A percentile compares a stretch with the other conserved stretches of the same genome.
Conservation (phyloP, 2,888 invertebrate species). For the Ecliptopera silaceata region DNA sequence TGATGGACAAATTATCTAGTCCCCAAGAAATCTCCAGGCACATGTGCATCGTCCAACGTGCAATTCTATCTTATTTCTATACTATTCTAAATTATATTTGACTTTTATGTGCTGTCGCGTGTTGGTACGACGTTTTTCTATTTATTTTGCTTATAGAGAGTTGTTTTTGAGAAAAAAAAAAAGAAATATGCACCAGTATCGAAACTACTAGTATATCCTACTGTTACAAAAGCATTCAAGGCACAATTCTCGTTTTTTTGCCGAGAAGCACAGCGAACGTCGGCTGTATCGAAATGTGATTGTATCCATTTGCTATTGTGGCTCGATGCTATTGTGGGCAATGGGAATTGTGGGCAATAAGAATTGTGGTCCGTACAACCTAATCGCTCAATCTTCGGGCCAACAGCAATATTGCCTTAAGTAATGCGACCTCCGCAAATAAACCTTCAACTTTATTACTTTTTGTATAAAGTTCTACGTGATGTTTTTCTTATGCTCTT, state of each 20-base stretch:
- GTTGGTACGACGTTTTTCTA: too few species aligned
- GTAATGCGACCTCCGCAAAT: slow-evolving; percentile 37
- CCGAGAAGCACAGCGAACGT: slow-evolving; percentile 9
- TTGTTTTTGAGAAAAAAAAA: too few species aligned
- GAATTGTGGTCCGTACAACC: slow-evolving; percentile 35
- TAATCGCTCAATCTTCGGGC: slow-evolving; percentile 36
- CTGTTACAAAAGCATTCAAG: slow-evolving; percentile 15
- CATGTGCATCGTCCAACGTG: too few species aligned
- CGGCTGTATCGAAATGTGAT: slow-evolving; percentile 38
- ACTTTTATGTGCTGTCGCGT: too few species aligned
- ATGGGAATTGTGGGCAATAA: slow-evolving; percentile 37
- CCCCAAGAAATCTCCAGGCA: too few species aligned
- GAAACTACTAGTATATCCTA: neutral
- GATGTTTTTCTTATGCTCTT: too few species aligned
- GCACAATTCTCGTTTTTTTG: slow-evolving; percentile 11
- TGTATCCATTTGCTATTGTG: slow-evolving; percentile 41
- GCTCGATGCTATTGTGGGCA: slow-evolving; percentile 31
- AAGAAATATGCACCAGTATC: neutral
- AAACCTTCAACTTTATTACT: slow-evolving; percentile 27
- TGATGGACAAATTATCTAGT: too few species aligned
- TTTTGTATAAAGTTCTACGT: neutral
- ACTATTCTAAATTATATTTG: too few species aligned
- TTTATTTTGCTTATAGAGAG: too few species aligned
- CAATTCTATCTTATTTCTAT: too few species aligned
- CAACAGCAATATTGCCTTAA: slow-evolving; percentile 33